A percentile compares a stretch with the other conserved stretches of the same genome.
Conservation (phyloP, 1,140 invertebrate genomes). For the Aphis gossypii region DNA sequence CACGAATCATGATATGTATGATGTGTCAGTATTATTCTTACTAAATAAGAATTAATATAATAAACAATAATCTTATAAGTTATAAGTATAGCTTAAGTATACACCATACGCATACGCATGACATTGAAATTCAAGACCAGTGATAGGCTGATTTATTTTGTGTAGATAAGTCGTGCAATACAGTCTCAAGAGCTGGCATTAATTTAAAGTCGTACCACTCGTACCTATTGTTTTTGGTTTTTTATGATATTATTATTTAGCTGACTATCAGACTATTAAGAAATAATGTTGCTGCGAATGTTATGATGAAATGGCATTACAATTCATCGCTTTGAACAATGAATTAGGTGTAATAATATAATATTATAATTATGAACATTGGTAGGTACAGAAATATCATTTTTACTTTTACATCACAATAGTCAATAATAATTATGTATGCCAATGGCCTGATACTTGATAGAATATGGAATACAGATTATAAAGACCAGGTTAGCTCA, state of each 20-base stretch:
- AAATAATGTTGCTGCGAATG: not conserved
- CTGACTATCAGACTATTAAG: not conserved
- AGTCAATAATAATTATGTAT: not conserved
- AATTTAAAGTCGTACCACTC: not conserved
- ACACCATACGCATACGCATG: not conserved
- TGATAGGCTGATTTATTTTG: not conserved
- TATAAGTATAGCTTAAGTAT: not conserved
- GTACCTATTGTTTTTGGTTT: not conserved
- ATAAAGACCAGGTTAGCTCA: not conserved
- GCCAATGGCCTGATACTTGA: not conserved
- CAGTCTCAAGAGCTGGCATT: not conserved
- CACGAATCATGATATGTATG: not conserved
- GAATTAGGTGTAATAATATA: conserved; percentile 3
- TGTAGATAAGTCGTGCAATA: not conserved
- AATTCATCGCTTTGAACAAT: not conserved
- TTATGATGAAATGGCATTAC: conserved; percentile 16
- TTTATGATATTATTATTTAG: conserved; percentile 4
- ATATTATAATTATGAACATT: not conserved
- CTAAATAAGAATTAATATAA: not conserved
- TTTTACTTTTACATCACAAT: conserved; percentile 7
- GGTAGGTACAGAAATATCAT: not conserved
- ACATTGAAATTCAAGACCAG: not conserved
- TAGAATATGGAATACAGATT: not conserved
- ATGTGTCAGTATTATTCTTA: not conserved
- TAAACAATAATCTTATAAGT: not conserved